phyloP scores from a whole-genome alignment of 30 jellyfish, hydroid and myxozoan species.

The Chironex yamaguchii region DNA sequence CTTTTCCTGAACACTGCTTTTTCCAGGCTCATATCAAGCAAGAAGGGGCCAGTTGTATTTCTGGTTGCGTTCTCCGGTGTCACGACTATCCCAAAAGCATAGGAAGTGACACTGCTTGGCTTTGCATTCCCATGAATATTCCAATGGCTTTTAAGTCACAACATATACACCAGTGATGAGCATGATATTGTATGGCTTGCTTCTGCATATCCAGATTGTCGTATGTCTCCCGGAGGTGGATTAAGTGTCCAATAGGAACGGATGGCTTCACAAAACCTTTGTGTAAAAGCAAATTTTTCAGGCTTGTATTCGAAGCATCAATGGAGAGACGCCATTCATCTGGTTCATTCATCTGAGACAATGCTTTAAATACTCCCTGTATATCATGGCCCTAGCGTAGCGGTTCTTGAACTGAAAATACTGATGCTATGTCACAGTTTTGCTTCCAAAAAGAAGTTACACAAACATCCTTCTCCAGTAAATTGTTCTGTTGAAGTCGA shows the following conservation, averaged over 20 bases:
- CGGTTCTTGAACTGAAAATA: not conserved
- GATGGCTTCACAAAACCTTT: not conserved
- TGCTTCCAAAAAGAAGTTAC: not conserved
- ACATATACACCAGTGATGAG: not conserved
- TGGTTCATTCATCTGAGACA: not conserved
- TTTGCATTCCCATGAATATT: slow-evolving; percentile 2
- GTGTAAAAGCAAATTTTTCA: not conserved
- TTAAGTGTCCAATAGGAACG: not conserved
- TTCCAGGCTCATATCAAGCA: no score
- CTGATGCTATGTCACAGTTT: not conserved
- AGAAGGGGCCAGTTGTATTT: slow-evolving; percentile 23
- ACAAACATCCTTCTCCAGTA: not conserved
- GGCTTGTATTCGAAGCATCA: not conserved
- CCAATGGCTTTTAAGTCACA: not conserved
- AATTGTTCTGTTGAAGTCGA: not conserved
- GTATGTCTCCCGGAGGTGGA: not conserved
- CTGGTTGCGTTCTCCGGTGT: no score
- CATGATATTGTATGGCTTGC: not conserved
- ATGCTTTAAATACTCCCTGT: not conserved
- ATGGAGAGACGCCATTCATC: not conserved
- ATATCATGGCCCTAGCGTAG: not conserved
- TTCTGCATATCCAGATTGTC: not conserved
- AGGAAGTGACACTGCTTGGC: no score
- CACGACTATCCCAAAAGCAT: no score
- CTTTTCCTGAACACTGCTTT: no score